phyloP scores from a whole-genome alignment of 2,797 vertebrate genomes.

The Ficedula albicollis region DNA sequence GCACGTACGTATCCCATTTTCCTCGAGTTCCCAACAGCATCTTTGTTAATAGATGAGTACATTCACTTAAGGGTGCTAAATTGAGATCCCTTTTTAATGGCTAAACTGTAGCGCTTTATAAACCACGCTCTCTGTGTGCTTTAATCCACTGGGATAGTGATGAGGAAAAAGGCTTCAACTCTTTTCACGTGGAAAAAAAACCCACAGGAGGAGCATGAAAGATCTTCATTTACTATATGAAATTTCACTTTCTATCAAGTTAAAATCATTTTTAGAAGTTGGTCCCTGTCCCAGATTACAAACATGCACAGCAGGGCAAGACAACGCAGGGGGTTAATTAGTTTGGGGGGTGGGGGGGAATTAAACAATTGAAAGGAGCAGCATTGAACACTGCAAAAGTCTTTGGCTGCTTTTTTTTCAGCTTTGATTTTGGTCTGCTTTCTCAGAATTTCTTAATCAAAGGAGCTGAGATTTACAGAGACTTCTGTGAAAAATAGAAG shows the following conservation, averaged over 20 bases:
- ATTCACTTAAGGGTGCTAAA: constrained; percentile 36
- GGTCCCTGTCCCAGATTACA: constrained; percentile 11
- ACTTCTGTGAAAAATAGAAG: not conserved
- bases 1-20: not conserved
- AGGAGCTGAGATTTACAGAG: not conserved
- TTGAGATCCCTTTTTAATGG: constrained; percentile 49
- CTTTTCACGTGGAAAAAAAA: constrained; percentile 31
- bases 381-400: not conserved
- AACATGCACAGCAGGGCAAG: constrained; percentile 17
- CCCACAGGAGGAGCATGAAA: constrained; percentile 29
- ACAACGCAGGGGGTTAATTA: constrained; percentile 11
- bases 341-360: not conserved
- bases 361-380: constrained; percentile 28
- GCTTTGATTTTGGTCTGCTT: not conserved
- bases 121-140: constrained; percentile 21
- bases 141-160: constrained; percentile 30
- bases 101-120: constrained; percentile 55
- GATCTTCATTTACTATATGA: not conserved
- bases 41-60: constrained; percentile 44
- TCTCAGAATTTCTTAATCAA: not conserved
- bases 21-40: constrained; percentile 2
- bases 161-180: constrained; percentile 1
- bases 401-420: constrained; percentile 17
- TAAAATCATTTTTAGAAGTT: constrained; percentile 53
- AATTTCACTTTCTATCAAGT: constrained; percentile 38